Evolutionary conservation across 2,888 invertebrate genomes (phyloP), one percentile per base, ranked within the genome.

Genomic region (Listrodromus nycthemerus): DNA sequence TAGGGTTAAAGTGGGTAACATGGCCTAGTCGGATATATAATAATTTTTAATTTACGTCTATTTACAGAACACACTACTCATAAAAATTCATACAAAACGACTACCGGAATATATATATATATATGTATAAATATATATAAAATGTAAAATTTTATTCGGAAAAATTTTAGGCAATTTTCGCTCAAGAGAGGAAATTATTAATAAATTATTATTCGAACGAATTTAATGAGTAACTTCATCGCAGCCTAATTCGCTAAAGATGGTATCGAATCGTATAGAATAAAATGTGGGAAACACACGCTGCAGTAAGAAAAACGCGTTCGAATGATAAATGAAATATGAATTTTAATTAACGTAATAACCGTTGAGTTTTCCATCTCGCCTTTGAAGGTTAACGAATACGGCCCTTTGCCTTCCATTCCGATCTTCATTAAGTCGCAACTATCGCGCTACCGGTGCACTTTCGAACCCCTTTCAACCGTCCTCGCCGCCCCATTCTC

Each of bases 341-440:
- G 19, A 50, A 41, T 71, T 61, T 10, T 80, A 71, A 80, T 76
- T 71, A 80, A 83, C 50, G 21, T 27, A 52, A 83, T 67, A 71
- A 70, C 37, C 65, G 41, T 16, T 19, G n/a, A 48, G 27, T 61
- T 41, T 83, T 24, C 10, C 10, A 10, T 10, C 48, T 19, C 21
- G 45, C 63, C 55, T 75, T 69, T 65, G 52, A 76, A 83, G 41
- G 27, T 69, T 61, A 83, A 76, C 66, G 80, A 71, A 69, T 33
- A 33, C 52, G 50, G 52, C 78, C 33, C 83, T 79, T 71, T 65
- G 65, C 37, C 58, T 58, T 83, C 41, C 70, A 75, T 83, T 83
- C 75, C 70, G 70, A 67, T 80, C 50, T 80, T 66, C 71, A 83
- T 80, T 80, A 80, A 83, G 71, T 76, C 37, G 45, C 65, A 69